Evolutionary conservation across 2,113 vertebrate genomes (phyloP).

Genomic region (Oncorhynchus clarkii): DNA sequence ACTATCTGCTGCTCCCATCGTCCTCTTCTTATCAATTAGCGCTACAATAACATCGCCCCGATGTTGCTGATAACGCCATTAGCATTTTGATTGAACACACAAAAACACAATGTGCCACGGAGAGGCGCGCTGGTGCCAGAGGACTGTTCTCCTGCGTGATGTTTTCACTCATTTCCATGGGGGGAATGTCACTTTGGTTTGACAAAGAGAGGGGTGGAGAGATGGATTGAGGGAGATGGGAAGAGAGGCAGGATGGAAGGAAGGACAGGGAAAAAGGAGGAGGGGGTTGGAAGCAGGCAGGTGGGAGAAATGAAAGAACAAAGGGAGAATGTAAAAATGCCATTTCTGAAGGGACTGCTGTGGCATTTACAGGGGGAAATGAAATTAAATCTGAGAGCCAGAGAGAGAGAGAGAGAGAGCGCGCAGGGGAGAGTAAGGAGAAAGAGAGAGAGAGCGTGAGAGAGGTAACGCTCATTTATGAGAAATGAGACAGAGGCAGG

Average conservation of each 20-base stretch:
- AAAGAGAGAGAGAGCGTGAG: conserved; percentile 55
- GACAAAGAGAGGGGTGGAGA: conserved; percentile 45
- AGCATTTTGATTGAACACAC: conserved; percentile 96
- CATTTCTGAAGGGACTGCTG: conserved; percentile 71
- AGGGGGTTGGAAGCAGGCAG: not conserved
- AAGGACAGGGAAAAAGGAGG: conserved; percentile 46
- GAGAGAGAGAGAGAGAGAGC: conserved; percentile 58
- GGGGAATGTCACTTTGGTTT: conserved; percentile 78
- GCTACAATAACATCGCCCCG: conserved; percentile 87
- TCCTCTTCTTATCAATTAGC: conserved; percentile 93
- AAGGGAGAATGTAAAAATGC: conserved; percentile 72
- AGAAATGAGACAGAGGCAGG: conserved; percentile 56
- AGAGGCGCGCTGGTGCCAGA: conserved; percentile 83
- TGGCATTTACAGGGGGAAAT: conserved; percentile 67
- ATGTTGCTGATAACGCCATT: conserved; percentile 85
- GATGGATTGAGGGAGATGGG: conserved; percentile 36
- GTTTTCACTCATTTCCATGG: conserved; percentile 64
- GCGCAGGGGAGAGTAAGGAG: not conserved
- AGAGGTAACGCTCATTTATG: conserved; percentile 63
- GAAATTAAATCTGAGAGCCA: conserved; percentile 72
- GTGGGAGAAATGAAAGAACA: conserved; percentile 70
- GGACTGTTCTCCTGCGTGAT: conserved; percentile 67
- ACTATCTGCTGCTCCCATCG: conserved; percentile 78
- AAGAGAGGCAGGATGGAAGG: conserved; percentile 57
- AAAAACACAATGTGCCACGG: conserved; percentile 72